Conservation (phyloP, 2,797 vertebrate genomes). For the Lagodon rhomboides region DNA sequence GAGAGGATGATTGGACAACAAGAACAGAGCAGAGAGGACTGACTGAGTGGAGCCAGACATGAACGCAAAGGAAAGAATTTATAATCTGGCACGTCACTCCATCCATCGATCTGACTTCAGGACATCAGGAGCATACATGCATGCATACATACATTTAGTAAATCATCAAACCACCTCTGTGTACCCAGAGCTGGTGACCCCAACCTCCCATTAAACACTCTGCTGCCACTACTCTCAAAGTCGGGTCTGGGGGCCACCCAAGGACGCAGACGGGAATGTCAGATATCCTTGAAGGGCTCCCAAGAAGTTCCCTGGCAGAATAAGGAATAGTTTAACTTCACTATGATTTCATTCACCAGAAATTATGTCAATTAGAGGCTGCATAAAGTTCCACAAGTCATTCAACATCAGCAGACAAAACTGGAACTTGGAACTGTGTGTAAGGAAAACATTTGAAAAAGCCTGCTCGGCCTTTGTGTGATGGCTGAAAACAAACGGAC, state of each 20-base stretch:
- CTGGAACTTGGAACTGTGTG: not conserved
- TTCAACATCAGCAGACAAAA: not conserved
- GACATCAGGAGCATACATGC: constrained; percentile 59
- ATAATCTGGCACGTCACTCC: constrained; percentile 62
- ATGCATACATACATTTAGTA: not conserved
- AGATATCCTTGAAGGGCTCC: constrained; percentile 10
- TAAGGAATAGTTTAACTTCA: constrained; percentile 11
- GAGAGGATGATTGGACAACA: not conserved
- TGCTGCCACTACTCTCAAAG: not conserved
- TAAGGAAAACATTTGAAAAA: constrained; percentile 25
- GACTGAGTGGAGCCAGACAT: constrained; percentile 55
- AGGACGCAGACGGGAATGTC: not conserved
- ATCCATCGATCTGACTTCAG: constrained; percentile 27
- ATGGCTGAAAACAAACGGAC: constrained; percentile 9
- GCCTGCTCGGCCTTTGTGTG: not conserved
- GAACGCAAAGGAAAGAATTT: constrained; percentile 73
- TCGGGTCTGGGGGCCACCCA: not conserved
- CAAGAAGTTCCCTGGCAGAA: constrained; percentile 3
- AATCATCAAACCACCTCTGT: constrained; percentile 6
- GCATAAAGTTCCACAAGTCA: not conserved
- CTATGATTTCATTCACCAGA: not conserved
- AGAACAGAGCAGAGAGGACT: constrained; percentile 1
- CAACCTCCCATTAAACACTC: constrained; percentile 5
- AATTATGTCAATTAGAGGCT: constrained; percentile 6
- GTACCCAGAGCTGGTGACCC: constrained; percentile 9